Percentiles rank a stretch among this genome's conserved stretches.
Evolutionary conservation across 2,888 invertebrate genomes (phyloP).

Genomic region (Cyaniris semiargus): DNA sequence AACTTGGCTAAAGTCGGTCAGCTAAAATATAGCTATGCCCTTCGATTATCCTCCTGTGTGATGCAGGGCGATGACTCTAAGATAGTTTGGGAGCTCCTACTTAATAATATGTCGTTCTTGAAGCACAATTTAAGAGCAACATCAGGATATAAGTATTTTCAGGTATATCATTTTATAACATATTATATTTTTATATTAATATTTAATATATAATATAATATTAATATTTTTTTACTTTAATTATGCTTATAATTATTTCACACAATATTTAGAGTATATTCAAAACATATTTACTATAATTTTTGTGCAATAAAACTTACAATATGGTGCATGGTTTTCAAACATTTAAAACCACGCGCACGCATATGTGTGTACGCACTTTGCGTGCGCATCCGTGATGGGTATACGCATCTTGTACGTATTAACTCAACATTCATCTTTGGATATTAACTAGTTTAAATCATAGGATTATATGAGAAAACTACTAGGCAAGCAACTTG

Average conservation of each 20-base stretch:
- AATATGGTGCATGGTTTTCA: neutral
- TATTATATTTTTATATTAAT: no score
- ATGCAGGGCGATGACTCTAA: slow-evolving; percentile 81
- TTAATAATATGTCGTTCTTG: slow-evolving; percentile 79
- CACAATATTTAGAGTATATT: neutral
- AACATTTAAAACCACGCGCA: neutral
- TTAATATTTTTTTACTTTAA: no score
- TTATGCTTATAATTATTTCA: neutral
- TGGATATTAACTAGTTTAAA: neutral
- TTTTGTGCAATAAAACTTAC: neutral
- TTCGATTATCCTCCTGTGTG: slow-evolving; percentile 83
- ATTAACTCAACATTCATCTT: neutral
- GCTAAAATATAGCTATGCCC: slow-evolving; percentile 80
- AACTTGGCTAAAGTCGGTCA: slow-evolving; percentile 81
- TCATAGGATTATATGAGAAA: slow-evolving; percentile 71
- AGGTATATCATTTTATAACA: slow-evolving; percentile 50
- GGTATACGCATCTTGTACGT: neutral
- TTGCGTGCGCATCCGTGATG: neutral
- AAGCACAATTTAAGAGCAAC: slow-evolving; percentile 71
- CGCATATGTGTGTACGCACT: neutral
- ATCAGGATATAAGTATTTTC: slow-evolving; percentile 74
- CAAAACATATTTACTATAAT: neutral
- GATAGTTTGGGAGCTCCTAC: slow-evolving; percentile 83
- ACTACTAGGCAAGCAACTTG: slow-evolving; percentile 64
- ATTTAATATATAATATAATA: no score